Conservation (phyloP, 2,113 vertebrate species). For the Aphyosemion australe region DNA sequence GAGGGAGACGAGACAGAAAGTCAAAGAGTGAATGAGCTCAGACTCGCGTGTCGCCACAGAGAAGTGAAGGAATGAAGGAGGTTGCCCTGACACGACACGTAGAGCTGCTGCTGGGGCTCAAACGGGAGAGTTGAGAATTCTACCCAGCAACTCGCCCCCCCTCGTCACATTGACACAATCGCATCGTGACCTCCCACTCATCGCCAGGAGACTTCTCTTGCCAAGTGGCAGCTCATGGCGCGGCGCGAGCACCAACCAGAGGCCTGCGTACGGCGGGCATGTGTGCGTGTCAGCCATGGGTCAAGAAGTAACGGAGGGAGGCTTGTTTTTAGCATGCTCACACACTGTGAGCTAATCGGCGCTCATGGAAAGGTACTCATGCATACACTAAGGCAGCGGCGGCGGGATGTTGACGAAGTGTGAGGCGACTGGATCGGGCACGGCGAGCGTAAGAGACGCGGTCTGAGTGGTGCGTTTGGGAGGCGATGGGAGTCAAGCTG, state of each 20-base stretch:
- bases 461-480: conserved; percentile 14
- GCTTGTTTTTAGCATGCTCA: conserved; percentile 76
- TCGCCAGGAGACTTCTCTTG: conserved; percentile 46
- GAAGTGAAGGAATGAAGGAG: conserved; percentile 12
- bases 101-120: conserved; percentile 52
- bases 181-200: conserved; percentile 48
- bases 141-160: conserved; percentile 73
- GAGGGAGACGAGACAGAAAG: conserved; percentile 20
- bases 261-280: conserved; percentile 2
- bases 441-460: conserved; percentile 11
- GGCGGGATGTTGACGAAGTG: conserved; percentile 23
- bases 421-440: conserved; percentile 7
- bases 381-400: conserved; percentile 37
- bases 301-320: conserved; percentile 25
- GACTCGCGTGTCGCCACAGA: conserved; percentile 22
- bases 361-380: conserved; percentile 59
- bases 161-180: conserved; percentile 15
- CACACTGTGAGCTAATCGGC: conserved; percentile 71
- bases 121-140: conserved; percentile 53
- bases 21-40: conserved; percentile 49
- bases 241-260: conserved; percentile 39
- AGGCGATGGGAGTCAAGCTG: conserved; percentile 61
- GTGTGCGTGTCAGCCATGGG: conserved; percentile 19
- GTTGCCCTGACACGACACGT: conserved; percentile 48
- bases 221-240: conserved; percentile 64